Conservation (phyloP, 2,113 vertebrate genomes). For the Lipotes vexillifer region DNA sequence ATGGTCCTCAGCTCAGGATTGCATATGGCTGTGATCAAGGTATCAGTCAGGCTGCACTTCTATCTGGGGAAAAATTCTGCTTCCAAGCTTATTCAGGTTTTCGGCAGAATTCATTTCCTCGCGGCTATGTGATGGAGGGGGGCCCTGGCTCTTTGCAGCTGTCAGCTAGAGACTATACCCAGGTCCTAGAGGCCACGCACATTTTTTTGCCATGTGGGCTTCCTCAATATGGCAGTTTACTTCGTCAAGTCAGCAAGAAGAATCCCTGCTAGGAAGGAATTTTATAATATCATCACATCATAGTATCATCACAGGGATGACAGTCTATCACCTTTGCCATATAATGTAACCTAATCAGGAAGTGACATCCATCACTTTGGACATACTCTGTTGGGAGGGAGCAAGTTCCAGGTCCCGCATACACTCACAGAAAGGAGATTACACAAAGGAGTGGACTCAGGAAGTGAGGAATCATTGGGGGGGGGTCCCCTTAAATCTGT, state of each 20-base stretch:
- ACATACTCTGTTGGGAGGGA: background rate
- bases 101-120: background rate
- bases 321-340: background rate
- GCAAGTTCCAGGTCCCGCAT: background rate
- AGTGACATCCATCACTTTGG: background rate
- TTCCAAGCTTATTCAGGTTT: background rate
- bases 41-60: background rate
- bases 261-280: background rate
- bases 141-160: background rate
- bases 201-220: background rate
- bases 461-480: background rate
- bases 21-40: background rate
- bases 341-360: background rate
- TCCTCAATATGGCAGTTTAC: background rate
- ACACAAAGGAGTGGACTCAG: background rate
- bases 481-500: background rate
- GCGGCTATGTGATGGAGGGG: background rate
- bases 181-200: background rate
- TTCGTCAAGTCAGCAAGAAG: background rate
- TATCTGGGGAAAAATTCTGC: background rate
- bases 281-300: background rate
- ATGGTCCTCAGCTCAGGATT: background rate
- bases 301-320: background rate
- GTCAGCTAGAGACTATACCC: background rate
- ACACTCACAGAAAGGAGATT: background rate